A percentile compares a stretch with the other conserved stretches of the same genome.
Evolutionary conservation across 92 coral and sea anemone species (phyloP).

Genomic region (Palythoa heliodiscus): DNA sequence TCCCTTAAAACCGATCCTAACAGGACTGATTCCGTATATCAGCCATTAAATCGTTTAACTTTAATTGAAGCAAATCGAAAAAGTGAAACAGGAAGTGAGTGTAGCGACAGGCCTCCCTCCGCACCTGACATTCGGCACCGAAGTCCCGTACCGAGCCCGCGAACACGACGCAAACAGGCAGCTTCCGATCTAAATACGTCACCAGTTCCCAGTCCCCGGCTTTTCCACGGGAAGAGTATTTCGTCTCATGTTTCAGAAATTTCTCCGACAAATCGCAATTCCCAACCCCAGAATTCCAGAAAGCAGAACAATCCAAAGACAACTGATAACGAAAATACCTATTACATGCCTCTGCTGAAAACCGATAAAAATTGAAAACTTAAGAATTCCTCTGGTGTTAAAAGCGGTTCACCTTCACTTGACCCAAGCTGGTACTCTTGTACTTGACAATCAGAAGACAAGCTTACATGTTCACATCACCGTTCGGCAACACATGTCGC

Average conservation of each 20-base stretch:
- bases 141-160: constrained; percentile 30
- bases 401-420: not conserved
- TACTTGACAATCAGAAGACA: too few species aligned
- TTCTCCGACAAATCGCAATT: not conserved
- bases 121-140: constrained; percentile 7
- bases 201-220: constrained; percentile 29
- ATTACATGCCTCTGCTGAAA: constrained; percentile 14
- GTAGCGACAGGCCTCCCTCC: not conserved
- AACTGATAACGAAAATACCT: not conserved
- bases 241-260: not conserved
- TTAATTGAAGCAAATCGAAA: not conserved
- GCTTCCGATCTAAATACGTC: not conserved
- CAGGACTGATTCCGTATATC: not conserved
- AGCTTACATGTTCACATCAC: too few species aligned
- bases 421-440: not conserved
- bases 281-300: not conserved
- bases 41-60: constrained; percentile 15
- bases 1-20: constrained; percentile 9
- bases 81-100: too few species aligned
- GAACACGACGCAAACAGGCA: constrained; percentile 15
- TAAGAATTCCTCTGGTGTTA: not conserved
- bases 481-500: too few species aligned
- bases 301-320: not conserved
- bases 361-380: not conserved
- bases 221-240: not conserved